Evolutionary conservation across 2,113 vertebrate genomes (phyloP).

Genomic region (Nestor notabilis): DNA sequence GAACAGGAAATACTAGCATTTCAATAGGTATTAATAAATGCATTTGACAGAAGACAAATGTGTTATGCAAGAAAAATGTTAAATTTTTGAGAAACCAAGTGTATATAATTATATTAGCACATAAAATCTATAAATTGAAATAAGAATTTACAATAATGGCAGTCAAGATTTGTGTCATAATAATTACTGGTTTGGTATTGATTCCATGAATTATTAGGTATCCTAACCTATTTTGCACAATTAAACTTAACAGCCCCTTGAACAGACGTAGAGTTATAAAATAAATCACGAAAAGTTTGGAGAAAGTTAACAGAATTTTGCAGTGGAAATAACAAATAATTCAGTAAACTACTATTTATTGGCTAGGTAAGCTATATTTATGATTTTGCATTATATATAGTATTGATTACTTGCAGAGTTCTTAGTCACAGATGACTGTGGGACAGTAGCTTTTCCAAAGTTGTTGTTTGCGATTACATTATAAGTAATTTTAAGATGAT

Average conservation of each 20-base stretch:
- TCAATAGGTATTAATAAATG: neutral
- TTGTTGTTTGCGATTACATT: neutral
- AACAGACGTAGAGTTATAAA: neutral
- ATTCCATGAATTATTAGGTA: neutral
- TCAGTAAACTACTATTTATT: neutral
- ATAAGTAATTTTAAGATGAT: neutral
- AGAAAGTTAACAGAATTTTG: neutral
- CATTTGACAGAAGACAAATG: neutral
- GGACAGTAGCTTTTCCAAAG: neutral
- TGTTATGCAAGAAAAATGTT: neutral
- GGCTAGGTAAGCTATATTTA: neutral
- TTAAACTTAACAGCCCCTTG: neutral
- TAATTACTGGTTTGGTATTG: neutral
- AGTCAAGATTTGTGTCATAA: neutral
- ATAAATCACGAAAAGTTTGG: neutral
- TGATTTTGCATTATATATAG: neutral
- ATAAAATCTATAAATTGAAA: neutral
- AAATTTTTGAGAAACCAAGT: neutral
- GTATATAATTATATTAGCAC: neutral
- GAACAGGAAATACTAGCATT: neutral
- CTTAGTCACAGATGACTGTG: neutral
- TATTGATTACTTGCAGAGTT: neutral
- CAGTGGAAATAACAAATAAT: neutral
- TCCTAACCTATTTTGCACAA: neutral
- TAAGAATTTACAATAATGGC: neutral